A percentile compares a stretch with the other conserved stretches of the same genome.
Conservation (phyloP, 1,140 invertebrate species). For the Scylla paramamosain region DNA sequence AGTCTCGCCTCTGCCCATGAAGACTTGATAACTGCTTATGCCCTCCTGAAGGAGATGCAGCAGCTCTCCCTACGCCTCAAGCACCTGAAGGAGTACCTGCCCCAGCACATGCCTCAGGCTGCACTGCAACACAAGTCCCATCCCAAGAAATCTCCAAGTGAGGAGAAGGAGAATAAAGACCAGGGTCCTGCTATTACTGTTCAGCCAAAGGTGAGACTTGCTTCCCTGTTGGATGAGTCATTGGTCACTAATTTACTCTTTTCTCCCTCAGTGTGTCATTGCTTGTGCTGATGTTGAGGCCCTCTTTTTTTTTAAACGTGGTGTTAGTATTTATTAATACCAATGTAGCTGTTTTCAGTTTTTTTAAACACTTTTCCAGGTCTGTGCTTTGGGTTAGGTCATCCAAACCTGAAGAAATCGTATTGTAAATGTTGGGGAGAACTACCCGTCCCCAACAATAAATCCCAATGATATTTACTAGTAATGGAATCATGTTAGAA, state of each 20-base stretch:
- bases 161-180: neutral
- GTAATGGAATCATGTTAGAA: no score
- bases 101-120: constrained; percentile 43
- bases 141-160: neutral
- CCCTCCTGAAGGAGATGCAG: constrained; percentile 42
- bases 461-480: no score
- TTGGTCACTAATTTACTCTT: no score
- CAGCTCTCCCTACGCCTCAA: neutral
- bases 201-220: neutral
- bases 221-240: no score
- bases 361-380: no score
- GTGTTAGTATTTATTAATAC: no score
- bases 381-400: no score
- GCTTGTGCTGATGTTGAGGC: neutral
- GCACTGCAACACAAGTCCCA: neutral
- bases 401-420: no score
- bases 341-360: no score
- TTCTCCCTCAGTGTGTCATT: neutral
- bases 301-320: no score
- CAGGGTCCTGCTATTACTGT: neutral
- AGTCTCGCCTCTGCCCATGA: neutral
- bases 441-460: no score
- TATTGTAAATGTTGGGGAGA: no score
- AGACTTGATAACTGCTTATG: neutral
- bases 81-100: constrained; percentile 66